Evolutionary conservation across 2,888 invertebrate genomes (phyloP).

Genomic region (Schrankia costaestrigalis): DNA sequence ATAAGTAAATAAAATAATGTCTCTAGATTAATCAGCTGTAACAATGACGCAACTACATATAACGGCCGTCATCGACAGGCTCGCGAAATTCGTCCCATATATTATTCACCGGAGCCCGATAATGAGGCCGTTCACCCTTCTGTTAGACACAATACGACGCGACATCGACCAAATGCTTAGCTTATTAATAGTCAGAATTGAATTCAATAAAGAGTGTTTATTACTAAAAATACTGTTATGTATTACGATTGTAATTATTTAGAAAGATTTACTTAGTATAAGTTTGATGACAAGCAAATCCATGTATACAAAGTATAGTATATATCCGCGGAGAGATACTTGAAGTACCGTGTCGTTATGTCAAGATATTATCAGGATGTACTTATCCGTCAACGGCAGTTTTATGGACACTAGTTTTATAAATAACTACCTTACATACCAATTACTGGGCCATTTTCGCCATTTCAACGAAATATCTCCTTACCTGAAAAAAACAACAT

Average conservation of each 20-base stretch:
- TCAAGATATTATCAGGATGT: no score
- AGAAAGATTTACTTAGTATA: no score
- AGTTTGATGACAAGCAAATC: no score
- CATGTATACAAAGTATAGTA: no score
- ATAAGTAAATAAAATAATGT: no score
- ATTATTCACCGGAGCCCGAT: conserved; percentile 66
- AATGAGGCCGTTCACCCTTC: conserved; percentile 66
- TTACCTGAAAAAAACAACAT: conserved; percentile 47
- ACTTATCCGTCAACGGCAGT: no score
- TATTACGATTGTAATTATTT: no score
- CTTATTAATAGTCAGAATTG: conserved; percentile 3
- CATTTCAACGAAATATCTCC: conserved; percentile 15
- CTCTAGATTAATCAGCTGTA: conserved; percentile 13
- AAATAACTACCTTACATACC: conserved; percentile 9
- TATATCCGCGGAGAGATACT: no score
- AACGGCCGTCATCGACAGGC: conserved; percentile 53
- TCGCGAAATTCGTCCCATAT: conserved; percentile 71
- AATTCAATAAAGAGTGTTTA: neutral
- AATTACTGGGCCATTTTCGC: conserved; percentile 3
- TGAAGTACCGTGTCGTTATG: no score
- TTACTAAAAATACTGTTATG: neutral
- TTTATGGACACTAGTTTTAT: neutral
- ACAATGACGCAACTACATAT: conserved; percentile 43
- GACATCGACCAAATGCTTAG: conserved; percentile 30
- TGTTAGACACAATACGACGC: conserved; percentile 53